Evolutionary conservation across 2,888 invertebrate species (phyloP), one percentile per base, ranked within the genome.

Genomic region (Adelphocoris suturalis): DNA sequence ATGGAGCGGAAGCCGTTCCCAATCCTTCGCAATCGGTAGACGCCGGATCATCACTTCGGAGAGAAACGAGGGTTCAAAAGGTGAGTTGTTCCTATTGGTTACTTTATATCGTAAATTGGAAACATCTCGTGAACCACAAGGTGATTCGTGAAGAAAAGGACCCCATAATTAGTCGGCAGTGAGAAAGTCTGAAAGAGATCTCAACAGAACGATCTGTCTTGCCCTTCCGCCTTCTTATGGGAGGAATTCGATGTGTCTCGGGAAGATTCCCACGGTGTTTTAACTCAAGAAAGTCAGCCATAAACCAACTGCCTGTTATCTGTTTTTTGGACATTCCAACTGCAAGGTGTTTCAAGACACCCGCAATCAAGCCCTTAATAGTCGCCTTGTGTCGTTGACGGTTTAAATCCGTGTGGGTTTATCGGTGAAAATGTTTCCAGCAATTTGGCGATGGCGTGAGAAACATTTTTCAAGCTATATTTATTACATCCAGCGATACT

Each of bases 171-270:
- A 78, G 28, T 46, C 19, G 68, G 13, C 37, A 46, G 78, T 47
- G 78, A 80, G 78, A 80, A 80, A 80, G 78, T 80, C 78, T 19
- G 76, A 27, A 27, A 37, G 76, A 27, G 75, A 75, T n/a, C 75
- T 75, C 75, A 75, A 16, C 78, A 14, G 46, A n/a, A n/a, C 47
- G 78, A 47, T 47, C 37, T 46, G 47, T 80, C 12, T 47, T 80
- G 78, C 47, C 78, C 78, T 80, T 80, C 78, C 78, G 37, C 16
- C 47, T 80, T 80, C 78, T 19, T 14, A 80, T 47, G 47, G 37
- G 78, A 80, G 46, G 46, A 47, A 47, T 80, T 47, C 47, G 19
- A 80, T 46, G 37, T 47, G 37, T 47, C 47, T 19, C 37, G 47
- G 37, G 78, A 80, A 47, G 78, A 80, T 80, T 80, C 78, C 37